phyloP scores from a whole-genome alignment of 2,888 invertebrate genomes.

The Apotomis turbidana region DNA sequence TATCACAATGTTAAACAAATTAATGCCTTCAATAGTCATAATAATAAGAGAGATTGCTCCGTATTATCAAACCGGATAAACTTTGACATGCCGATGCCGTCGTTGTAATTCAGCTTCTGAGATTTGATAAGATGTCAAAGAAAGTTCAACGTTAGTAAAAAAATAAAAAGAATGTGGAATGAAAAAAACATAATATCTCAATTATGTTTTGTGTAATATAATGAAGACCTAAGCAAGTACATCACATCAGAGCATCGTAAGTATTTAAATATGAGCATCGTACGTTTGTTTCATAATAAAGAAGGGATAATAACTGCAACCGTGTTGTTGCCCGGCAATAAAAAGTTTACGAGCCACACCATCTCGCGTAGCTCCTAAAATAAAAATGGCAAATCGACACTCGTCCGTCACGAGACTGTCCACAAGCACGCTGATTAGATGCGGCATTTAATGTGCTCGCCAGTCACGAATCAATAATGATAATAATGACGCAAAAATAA shows the following conservation, averaged over 20 bases:
- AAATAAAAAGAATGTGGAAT: too few species aligned
- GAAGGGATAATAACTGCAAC: constrained; percentile 43
- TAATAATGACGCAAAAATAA: constrained; percentile 38
- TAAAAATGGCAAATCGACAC: constrained; percentile 48
- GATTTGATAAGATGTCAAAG: neutral
- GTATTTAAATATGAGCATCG: neutral
- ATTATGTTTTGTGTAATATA: too few species aligned
- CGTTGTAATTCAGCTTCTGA: constrained; percentile 17
- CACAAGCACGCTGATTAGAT: constrained; percentile 47
- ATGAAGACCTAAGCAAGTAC: neutral
- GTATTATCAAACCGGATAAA: constrained; percentile 40
- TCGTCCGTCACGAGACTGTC: constrained; percentile 34
- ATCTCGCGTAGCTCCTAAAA: constrained; percentile 52
- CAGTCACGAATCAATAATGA: constrained; percentile 42
- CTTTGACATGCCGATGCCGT: constrained; percentile 38
- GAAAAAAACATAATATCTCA: too few species aligned
- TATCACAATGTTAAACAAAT: constrained; percentile 33
- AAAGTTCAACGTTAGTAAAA: neutral
- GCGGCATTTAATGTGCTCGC: constrained; percentile 46
- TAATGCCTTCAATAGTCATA: constrained; percentile 30
- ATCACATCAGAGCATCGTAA: neutral
- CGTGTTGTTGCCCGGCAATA: constrained; percentile 56
- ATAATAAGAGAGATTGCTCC: constrained; percentile 27
- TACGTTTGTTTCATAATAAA: constrained; percentile 23
- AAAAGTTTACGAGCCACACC: constrained; percentile 61